Evolutionary conservation across 1,140 invertebrate genomes (phyloP), one percentile per base, ranked within the genome.

Genomic region (Megathymus violae): DNA sequence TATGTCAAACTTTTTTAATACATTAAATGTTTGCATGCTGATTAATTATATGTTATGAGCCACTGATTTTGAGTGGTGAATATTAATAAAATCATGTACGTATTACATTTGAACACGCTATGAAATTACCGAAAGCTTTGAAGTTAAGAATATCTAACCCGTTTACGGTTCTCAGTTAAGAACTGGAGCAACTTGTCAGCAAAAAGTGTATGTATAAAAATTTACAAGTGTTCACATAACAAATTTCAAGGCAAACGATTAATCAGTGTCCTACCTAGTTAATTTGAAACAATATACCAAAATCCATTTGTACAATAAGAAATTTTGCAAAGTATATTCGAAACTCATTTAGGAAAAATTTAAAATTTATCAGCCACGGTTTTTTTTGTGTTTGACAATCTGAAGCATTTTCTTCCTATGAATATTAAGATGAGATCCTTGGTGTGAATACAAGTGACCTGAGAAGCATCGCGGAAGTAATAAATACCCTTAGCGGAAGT

Each of bases 401-500:
- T 17, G 2, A 43, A 43, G 50, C 22, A 52, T 16, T 38, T 40
- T n/a, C 34, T 40, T 38, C 11, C 34, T 22, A 19, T 11, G 2
- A 46, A 46, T 11, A 46, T 13, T 14, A 11, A 40, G 15, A 36
- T 13, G 25, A 51, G 31, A 1, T 15, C 6, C 17, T 17, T 40
- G 10, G 1, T 6, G 15, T 16, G 4, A 40, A 52, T 2, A 13
- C n/a, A n/a, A n/a, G n/a, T n/a, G 48, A 38, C 58, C 38, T 36
- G 47, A 36, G 51, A 66, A 64, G 51, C 34, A 40, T 36, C 14
- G 11, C 54, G 19, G 47, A 60, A 51, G 61, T 41, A n/a, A n/a
- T n/a, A n/a, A 67, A 74, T 80, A 71, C 72, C 56, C 67, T 31
- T 71, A 62, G 51, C 80, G 80, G 82, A 83, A 87, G 82, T 84